phyloP scores from a whole-genome alignment of 2,888 invertebrate species.

The Andrena chrysosceles region DNA sequence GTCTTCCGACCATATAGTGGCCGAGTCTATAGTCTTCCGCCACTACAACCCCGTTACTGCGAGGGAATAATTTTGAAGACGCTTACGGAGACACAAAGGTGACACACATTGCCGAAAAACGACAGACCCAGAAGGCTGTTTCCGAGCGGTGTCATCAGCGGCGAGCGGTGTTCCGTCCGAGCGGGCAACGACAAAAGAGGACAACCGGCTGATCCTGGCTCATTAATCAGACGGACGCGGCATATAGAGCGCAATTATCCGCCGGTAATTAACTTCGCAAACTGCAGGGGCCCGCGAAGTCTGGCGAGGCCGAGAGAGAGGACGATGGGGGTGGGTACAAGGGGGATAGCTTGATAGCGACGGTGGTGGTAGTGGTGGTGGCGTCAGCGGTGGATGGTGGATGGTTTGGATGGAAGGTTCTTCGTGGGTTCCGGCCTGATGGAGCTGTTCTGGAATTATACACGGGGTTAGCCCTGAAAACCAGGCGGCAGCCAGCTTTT shows the following conservation, averaged over 20 bases:
- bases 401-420: slow-evolving; percentile 70
- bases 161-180: slow-evolving; percentile 11
- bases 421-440: slow-evolving; percentile 77
- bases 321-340: slow-evolving; percentile 27
- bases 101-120: background rate
- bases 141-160: background rate
- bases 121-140: background rate
- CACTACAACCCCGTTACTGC: too few species aligned
- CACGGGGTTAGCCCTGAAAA: slow-evolving; percentile 78
- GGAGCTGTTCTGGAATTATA: slow-evolving; percentile 81
- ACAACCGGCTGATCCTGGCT: slow-evolving; percentile 59
- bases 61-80: too few species aligned
- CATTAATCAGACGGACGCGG: slow-evolving; percentile 78
- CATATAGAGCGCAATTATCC: slow-evolving; percentile 80
- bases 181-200: slow-evolving; percentile 36
- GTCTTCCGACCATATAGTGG: too few species aligned
- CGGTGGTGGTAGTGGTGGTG: slow-evolving; percentile 35
- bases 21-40: too few species aligned
- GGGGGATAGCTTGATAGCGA: slow-evolving; percentile 52
- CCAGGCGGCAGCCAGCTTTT: slow-evolving; percentile 77
- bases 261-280: slow-evolving; percentile 82
- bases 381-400: slow-evolving; percentile 61
- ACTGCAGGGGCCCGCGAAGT: slow-evolving; percentile 74
- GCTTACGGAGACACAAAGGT: background rate
- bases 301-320: slow-evolving; percentile 57